Percentiles rank a stretch among this genome's conserved stretches.
Conservation (phyloP, 2,113 vertebrate species). For the Phalacrocorax aristotelis region DNA sequence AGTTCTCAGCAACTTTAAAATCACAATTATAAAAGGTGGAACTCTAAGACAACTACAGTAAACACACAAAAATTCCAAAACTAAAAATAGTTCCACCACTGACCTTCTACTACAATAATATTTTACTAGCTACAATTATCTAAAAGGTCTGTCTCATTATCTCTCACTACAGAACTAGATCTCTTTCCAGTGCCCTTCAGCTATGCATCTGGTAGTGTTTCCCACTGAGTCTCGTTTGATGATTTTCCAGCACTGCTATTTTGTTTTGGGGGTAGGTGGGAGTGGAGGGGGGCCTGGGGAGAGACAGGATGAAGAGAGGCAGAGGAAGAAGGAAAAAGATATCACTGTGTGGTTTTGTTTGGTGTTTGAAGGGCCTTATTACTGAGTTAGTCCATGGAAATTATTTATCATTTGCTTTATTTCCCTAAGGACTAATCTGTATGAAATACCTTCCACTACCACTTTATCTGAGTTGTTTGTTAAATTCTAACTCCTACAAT, state of each 20-base stretch:
- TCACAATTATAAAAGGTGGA: background rate
- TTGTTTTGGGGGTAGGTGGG: background rate
- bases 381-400: background rate
- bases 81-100: background rate
- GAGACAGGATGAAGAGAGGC: background rate
- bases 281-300: background rate
- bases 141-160: background rate
- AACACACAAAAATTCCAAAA: background rate
- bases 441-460: background rate
- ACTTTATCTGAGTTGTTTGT: background rate
- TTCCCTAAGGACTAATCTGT: conserved; percentile 9
- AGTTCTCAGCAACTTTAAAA: background rate
- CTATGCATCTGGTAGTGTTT: conserved; percentile 5
- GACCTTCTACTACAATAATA: background rate
- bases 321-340: background rate
- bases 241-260: background rate
- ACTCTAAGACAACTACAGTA: background rate
- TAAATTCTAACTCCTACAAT: background rate
- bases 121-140: background rate
- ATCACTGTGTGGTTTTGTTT: background rate
- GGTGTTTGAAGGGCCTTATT: background rate
- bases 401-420: background rate
- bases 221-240: background rate
- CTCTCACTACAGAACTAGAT: background rate
- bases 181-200: background rate